These are phyloP conservation scores for Heteronetta atricapilla DNA, from an alignment of 2,113 vertebrate genomes.

Conservation along the genomic window DNA sequence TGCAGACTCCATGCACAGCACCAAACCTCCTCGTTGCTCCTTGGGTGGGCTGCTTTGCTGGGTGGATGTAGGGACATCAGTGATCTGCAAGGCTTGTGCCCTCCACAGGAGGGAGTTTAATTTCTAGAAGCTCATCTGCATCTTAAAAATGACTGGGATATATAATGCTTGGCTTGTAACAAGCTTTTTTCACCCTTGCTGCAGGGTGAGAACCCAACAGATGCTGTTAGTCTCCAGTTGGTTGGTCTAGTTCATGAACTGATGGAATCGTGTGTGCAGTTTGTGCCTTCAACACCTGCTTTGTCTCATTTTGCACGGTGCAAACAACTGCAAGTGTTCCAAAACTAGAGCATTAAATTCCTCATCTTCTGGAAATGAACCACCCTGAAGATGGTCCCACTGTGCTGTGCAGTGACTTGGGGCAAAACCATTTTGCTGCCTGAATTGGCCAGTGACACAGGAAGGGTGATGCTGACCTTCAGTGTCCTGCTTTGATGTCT, in stretches of 20 bases:
- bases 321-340: neutral
- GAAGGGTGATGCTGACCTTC: neutral
- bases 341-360: neutral
- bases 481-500: neutral
- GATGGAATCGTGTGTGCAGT: rapidly evolving
- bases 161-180: rapidly evolving
- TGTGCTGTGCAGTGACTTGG: neutral
- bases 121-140: rapidly evolving
- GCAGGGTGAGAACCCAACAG: rapidly evolving
- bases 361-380: neutral
- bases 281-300: neutral
- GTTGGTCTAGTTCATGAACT: rapidly evolving
- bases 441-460: rapidly evolving
- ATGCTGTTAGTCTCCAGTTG: neutral
- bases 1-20: rapidly evolving
- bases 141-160: rapidly evolving
- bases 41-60: neutral
- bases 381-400: neutral
- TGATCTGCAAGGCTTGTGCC: neutral
- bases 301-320: rapidly evolving
- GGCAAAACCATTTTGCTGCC: neutral
- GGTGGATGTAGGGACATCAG: rapidly evolving
- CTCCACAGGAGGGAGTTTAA: neutral
- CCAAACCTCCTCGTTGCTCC: rapidly evolving
- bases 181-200: too few species aligned